These are phyloP conservation scores for Philhelius pedissequus DNA, from an alignment of 2,888 invertebrate genomes.

Conservation along the genomic window DNA sequence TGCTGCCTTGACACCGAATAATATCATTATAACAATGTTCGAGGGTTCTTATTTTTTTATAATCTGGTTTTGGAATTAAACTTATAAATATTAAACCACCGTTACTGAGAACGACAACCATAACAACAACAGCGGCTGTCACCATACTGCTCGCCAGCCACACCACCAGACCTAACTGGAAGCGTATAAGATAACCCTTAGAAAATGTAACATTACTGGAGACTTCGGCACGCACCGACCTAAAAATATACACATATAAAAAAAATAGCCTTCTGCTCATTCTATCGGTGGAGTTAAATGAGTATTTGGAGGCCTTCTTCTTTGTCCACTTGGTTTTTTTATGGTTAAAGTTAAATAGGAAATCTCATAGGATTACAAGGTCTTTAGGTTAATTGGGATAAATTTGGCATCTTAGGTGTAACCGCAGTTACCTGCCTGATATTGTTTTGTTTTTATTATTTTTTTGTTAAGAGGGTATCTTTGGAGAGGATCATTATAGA, in stretches of 20 bases:
- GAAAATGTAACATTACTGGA: constrained; percentile 1
- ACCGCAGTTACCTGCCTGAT: constrained; percentile 53
- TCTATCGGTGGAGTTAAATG: constrained; percentile 19
- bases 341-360: constrained; percentile 67
- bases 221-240: not conserved
- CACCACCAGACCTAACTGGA: not conserved
- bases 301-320: constrained; percentile 1
- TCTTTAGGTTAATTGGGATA: constrained; percentile 68
- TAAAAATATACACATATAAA: accelerated
- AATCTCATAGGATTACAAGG: constrained; percentile 62
- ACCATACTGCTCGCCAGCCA: not conserved
- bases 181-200: constrained; percentile 32
- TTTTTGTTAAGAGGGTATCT: not conserved
- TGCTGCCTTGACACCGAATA: constrained; percentile 58
- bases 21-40: constrained; percentile 26
- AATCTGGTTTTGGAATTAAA: constrained; percentile 25
- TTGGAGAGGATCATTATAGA: not conserved
- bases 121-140: not conserved
- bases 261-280: not conserved
- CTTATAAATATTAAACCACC: constrained; percentile 27
- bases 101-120: not conserved
- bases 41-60: not conserved
- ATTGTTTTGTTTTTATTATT: not conserved
- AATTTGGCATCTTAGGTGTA: constrained; percentile 61
- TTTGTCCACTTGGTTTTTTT: constrained; percentile 19